Percentiles rank a stretch among this genome's conserved stretches.
phyloP scores from a whole-genome alignment of 2,888 invertebrate genomes.

The Tetragnatha montana region DNA sequence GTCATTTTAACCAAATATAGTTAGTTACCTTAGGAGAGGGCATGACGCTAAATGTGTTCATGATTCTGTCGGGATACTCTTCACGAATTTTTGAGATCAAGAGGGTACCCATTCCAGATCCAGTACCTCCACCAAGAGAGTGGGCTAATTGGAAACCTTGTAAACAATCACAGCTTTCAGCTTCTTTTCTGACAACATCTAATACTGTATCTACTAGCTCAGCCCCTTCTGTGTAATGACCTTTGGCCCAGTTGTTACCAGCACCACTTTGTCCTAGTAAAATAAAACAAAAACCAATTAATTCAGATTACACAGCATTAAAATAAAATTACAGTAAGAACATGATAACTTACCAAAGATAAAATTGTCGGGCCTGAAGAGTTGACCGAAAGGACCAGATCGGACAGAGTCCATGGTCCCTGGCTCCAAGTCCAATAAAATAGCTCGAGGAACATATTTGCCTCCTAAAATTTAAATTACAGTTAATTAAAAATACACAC shows the following conservation, averaged over 20 bases:
- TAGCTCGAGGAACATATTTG: conserved; percentile 79
- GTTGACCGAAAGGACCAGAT: conserved; percentile 79
- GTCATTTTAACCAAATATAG: not conserved
- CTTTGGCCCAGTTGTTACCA: conserved; percentile 90
- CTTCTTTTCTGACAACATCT: conserved; percentile 80
- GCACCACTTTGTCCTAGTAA: conserved; percentile 81
- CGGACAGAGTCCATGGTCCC: conserved; percentile 80
- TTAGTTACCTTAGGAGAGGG: conserved; percentile 83
- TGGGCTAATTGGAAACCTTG: conserved; percentile 88
- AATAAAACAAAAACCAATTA: not conserved
- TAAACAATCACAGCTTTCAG: conserved; percentile 80
- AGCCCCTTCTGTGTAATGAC: conserved; percentile 81
- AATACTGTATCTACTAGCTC: conserved; percentile 80
- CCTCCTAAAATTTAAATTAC: conserved; percentile 73
- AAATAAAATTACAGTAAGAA: not conserved
- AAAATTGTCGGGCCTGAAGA: conserved; percentile 79
- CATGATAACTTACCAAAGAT: conserved; percentile 76
- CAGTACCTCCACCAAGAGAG: conserved; percentile 91
- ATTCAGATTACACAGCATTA: not conserved
- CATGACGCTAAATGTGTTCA: conserved; percentile 81
- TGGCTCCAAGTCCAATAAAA: conserved; percentile 79
- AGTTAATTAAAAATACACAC: not conserved
- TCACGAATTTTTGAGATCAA: conserved; percentile 91
- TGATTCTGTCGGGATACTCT: conserved; percentile 85
- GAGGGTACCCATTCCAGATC: conserved; percentile 91